Conservation (phyloP, 30 jellyfish, hydroid and myxozoan species). For the Aurelia coerulea region DNA sequence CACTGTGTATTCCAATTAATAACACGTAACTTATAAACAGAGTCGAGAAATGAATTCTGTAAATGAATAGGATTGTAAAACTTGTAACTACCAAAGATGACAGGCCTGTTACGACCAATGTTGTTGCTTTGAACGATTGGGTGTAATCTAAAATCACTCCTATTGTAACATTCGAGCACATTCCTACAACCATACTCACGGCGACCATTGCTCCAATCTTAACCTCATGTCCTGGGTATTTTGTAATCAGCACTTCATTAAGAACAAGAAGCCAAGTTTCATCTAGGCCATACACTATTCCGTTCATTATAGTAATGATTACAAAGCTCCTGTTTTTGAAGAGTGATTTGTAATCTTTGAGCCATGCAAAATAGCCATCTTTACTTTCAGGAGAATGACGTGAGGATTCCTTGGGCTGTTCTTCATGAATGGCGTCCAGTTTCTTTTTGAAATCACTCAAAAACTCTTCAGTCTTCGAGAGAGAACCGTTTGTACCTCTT, state of each 20-base stretch:
- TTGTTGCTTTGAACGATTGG: conserved; percentile 25
- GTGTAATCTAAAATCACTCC: conserved; percentile 66
- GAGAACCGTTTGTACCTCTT: no score
- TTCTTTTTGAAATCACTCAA: no score
- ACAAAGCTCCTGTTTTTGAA: neutral
- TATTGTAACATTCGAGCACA: conserved; percentile 48
- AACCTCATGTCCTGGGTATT: conserved; percentile 71
- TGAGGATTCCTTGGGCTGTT: no score
- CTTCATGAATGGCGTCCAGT: no score
- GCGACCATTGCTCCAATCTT: conserved; percentile 66
- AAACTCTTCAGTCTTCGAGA: no score
- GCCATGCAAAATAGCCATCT: no score
- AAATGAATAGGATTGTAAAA: conserved; percentile 37
- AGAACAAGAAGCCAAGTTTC: conserved; percentile 51
- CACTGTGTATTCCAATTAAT: conserved; percentile 17
- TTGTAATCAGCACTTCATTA: conserved; percentile 56
- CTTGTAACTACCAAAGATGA: conserved; percentile 12
- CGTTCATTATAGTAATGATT: conserved; percentile 1
- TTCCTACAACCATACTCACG: conserved; percentile 35
- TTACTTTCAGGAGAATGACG: neutral
- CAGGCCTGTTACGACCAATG: conserved; percentile 19
- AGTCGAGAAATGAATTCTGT: conserved; percentile 8
- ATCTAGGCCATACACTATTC: conserved; percentile 38
- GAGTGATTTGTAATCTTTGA: neutral
- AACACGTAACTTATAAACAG: neutral